phyloP scores from a whole-genome alignment of 2,888 invertebrate genomes.

The Meghimatium bilineatum region DNA sequence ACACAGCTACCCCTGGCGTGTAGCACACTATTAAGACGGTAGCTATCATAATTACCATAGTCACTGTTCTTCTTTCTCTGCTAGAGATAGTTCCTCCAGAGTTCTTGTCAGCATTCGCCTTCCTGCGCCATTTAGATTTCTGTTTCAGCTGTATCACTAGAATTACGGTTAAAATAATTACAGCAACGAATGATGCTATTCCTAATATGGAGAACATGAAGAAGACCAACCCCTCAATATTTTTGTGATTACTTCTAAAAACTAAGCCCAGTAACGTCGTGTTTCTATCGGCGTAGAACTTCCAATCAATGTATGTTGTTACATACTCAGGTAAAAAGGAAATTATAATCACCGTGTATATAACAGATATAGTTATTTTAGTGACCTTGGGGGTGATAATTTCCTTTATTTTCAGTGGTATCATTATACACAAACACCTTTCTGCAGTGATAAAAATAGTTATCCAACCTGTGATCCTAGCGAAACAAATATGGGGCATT shows the following conservation, averaged over 20 bases:
- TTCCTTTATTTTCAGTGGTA: background rate
- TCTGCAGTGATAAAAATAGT: background rate
- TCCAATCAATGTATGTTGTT: background rate
- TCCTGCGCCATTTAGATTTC: background rate
- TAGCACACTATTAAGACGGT: background rate
- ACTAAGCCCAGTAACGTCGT: background rate
- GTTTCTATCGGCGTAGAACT: background rate
- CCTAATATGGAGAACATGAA: background rate
- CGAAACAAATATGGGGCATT: background rate
- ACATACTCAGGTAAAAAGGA: background rate
- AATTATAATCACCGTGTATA: background rate
- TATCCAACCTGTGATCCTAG: background rate
- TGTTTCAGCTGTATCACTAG: background rate
- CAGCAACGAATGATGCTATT: background rate
- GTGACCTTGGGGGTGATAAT: background rate
- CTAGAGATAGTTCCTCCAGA: background rate
- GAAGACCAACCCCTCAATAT: background rate
- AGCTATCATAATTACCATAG: conserved; percentile 7
- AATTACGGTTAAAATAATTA: background rate
- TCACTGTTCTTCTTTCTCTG: background rate
- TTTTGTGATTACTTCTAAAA: background rate
- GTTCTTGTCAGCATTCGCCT: background rate
- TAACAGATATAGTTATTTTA: background rate
- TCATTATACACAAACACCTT: too few relatives aligned
- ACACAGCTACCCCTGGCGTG: background rate